Base-by-base conservation (phyloP, 2,113 vertebrate species). In the Trachemys scripta region DNA sequence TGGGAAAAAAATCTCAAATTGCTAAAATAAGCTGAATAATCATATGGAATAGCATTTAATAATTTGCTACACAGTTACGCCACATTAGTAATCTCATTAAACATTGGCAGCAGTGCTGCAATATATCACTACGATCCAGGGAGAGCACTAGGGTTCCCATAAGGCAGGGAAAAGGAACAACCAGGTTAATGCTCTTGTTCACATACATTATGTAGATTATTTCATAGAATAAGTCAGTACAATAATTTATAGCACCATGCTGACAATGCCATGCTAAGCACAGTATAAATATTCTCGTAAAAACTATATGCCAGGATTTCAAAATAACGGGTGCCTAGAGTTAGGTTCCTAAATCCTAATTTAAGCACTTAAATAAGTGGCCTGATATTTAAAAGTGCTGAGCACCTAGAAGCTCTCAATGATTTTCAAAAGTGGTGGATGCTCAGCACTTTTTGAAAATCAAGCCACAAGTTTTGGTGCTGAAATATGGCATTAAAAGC, bases 21-120 rank as follows among this genome's bases (percentile, higher is more conserved):
- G n/a, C 84, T 82, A 87, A 91, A 95, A 85, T 27, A 65, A 82
- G 88, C 47, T 84, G 65, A 95, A 85, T 59, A 84, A 84, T 57
- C 65, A 62, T 54, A 82, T 4, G 79, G 91, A 96, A 59, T 14
- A 82, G 50, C 47, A 54, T 78, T 88, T 54, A 85, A 86, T 87
- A 82, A 92, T 82, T 85, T 91, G 80, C 65, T 87, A 3, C 50
- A 54, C n/a, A 16, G 45, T 90, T 94, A 51, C 72, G 45, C 53
- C 5, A 81, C 35, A 47, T 85, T 14, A 51, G 59, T 51, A 38
- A 84, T 80, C 81, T 91, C 14, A 35, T 85, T 90, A 95, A 80
- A 80, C 57, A 80, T 6, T 45, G 62, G 88, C 57, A 88, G 90
- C 50, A 27, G 42, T 0, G 31, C 20, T 78, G 91, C 59, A 78